Base-by-base conservation (phyloP, 2,113 vertebrate species). In the Eulemur macaco region DNA sequence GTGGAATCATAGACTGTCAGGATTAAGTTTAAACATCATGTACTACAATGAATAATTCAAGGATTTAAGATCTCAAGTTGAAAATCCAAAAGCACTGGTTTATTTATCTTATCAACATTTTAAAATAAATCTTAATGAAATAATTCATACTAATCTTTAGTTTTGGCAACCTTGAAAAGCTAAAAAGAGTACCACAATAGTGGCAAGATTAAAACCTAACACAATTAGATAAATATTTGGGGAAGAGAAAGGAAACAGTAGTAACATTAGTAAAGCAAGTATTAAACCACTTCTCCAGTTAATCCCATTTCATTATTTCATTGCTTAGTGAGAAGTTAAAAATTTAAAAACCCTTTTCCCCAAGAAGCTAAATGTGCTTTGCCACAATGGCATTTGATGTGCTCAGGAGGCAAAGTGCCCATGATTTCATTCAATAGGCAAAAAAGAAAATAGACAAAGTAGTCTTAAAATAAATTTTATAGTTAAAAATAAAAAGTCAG, bases 341-440 rank as follows among this genome's bases (percentile, higher is more conserved):
- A 74, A 25, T 29, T 68, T 52, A 90, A 60, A 92, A 1, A 0
- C 52, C 39, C 86, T 96, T 86, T 82, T 94, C 52, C 56, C 69
- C n/a, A 91, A 47, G 23, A 97, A 92, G 71, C 68, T 97, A 80
- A 71, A 91, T 78, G 52, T 89, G 20, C 56, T 29, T 96, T 90
- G 18, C 68, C 25, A 77, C 73, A 97, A 97, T 94, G 74, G 81
- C 73, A 93, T 45, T 83, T 84, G 89, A 77, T 5, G 95, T 95
- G 98, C 95, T 95, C 60, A 66, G 45, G 39, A 89, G 84, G 74
- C 52, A 54, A 84, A 8, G 76, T n/a, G 23, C 66, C 89, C 87
- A 80, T 12, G 68, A 89, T 96, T 97, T 96, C 50, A 73, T 94
- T 96, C 96, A 97, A 83, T 2, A 96, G 39, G n/a, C 20, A 91